These are phyloP conservation scores for Scomber japonicus DNA, from an alignment of 2,113 vertebrate species.

Conservation along the genomic window DNA sequence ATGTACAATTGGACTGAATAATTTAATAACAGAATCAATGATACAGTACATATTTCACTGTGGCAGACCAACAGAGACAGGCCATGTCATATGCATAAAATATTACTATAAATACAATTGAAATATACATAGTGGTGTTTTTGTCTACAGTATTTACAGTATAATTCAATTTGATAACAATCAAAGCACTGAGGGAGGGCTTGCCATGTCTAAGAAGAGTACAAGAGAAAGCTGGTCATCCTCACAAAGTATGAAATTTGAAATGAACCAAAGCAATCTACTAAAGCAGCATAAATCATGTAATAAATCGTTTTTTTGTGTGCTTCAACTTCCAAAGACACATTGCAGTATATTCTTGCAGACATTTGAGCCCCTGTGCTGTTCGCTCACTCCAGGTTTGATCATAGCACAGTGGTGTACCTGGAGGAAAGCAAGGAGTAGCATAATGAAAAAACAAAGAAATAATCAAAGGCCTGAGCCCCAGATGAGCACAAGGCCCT, in stretches of 20 bases:
- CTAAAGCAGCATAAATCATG: conserved; percentile 88
- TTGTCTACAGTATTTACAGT: background rate
- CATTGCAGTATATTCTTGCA: conserved; percentile 75
- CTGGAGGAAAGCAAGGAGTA: conserved; percentile 78
- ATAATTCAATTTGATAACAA: conserved; percentile 12
- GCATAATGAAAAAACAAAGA: conserved; percentile 63
- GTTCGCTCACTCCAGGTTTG: conserved; percentile 85
- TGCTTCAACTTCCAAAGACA: conserved; percentile 81
- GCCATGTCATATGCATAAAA: background rate
- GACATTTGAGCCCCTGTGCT: conserved; percentile 85
- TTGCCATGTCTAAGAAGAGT: background rate
- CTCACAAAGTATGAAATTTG: conserved; percentile 15
- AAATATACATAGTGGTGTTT: background rate
- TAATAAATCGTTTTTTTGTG: conserved; percentile 85
- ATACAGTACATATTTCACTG: conserved; percentile 15
- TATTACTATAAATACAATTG: background rate
- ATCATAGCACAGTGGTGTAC: conserved; percentile 87
- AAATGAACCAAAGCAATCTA: conserved; percentile 78
- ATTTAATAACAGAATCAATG: conserved; percentile 40
- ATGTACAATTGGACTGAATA: conserved; percentile 53
- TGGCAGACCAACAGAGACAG: conserved; percentile 14
- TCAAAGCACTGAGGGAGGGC: conserved; percentile 30
- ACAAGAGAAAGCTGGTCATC: conserved; percentile 7
- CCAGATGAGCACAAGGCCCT: conserved; percentile 39
- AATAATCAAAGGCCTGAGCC: conserved; percentile 61